A percentile compares a stretch with the other conserved stretches of the same genome.
Evolutionary conservation across 2,797 vertebrate genomes (phyloP).

Genomic region (Sylvilagus floridanus): DNA sequence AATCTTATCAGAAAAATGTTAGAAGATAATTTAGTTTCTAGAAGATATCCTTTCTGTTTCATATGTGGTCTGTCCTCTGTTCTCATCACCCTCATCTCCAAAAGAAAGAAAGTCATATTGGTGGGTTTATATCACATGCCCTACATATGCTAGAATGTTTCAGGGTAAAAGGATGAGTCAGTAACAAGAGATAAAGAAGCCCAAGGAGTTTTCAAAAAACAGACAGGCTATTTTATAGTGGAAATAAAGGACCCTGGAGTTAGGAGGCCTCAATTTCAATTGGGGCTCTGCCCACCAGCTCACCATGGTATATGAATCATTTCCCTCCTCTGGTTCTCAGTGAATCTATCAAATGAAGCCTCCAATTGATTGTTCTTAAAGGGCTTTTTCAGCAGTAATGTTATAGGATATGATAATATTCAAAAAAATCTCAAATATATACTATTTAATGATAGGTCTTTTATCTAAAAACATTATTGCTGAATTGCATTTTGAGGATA

Average conservation of each 20-base stretch:
- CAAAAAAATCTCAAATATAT: conserved; percentile 23
- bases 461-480: not conserved
- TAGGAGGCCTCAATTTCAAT: not conserved
- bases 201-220: not conserved
- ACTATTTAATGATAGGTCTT: not conserved
- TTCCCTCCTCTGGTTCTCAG: not conserved
- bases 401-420: not conserved
- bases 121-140: not conserved
- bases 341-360: not conserved
- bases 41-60: not conserved
- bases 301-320: not conserved
- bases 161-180: conserved; percentile 10
- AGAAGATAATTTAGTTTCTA: conserved; percentile 22
- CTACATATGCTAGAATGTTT: not conserved
- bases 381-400: not conserved
- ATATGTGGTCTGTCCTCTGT: not conserved
- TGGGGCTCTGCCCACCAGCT: not conserved
- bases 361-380: not conserved
- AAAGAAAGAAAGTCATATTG: conserved; percentile 17
- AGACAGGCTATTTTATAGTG: not conserved
- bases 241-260: not conserved
- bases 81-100: not conserved
- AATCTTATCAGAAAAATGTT: conserved; percentile 8
- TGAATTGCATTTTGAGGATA: not conserved
- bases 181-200: not conserved